Base-by-base conservation (phyloP, 2,797 vertebrate genomes). In the Stomatorhinus walkeri region DNA sequence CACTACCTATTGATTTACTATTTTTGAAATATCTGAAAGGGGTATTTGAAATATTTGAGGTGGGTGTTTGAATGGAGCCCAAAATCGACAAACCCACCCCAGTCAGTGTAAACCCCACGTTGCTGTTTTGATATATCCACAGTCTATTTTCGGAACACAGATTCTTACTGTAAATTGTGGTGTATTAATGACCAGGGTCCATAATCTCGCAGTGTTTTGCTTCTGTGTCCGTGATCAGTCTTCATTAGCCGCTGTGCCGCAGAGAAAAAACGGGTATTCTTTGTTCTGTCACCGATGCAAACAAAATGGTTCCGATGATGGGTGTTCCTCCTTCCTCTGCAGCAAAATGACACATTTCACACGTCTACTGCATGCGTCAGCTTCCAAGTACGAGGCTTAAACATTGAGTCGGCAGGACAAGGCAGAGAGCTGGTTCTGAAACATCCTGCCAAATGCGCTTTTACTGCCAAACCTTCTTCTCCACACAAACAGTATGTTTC, bases 111-210 rank as follows among this genome's bases (percentile, higher is more conserved):
- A 19, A 56, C 19, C 36, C 9, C n/a, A n/a, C 28, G 6, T 51
- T 36, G 19, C 84, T 43, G 28, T 88, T 43, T 14, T 76, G 4
- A 79, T 79, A 79, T 46, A 52, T 32, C 51, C 14, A 19, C n/a
- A 24, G 52, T 51, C 36, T 88, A 59, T 87, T 89, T 51, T 89
- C 85, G 24, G 88, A 85, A 90, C 83, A 89, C 90, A 87, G 83
- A 16, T 24, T 90, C 89, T 89, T 87, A 22, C 32, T n/a, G 19
- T 48, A 24, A 16, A 56, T 40, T 19, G 43, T 87, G 19, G 43
- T 9, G 85, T 81, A 79, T 48, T 87, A 40, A 24, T 88, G 72
- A 81, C 32, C 2, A n/a, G 4, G 40, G 49, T 85, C 51, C 81
- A 9, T 56, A 48, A 84, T 83, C 68, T 32, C 68, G 24, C 24